Conservation (phyloP, 2,797 vertebrate species). For the Eremophila alpestris region DNA sequence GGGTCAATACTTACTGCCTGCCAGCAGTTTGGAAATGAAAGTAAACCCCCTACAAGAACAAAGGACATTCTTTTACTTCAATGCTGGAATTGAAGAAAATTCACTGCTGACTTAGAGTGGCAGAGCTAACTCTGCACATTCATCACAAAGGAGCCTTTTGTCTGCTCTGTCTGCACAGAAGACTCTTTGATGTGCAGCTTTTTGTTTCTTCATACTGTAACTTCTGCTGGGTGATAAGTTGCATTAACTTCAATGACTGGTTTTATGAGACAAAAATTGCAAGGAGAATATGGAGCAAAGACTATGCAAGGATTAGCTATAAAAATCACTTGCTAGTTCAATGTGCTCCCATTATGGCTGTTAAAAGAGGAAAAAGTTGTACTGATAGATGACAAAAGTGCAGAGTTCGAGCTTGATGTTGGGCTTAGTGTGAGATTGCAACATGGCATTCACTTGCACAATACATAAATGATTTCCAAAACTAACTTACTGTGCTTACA, state of each 20-base stretch:
- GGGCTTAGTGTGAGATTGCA: not conserved
- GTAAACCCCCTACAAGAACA: conserved; percentile 47
- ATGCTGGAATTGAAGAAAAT: conserved; percentile 30
- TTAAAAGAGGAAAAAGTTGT: not conserved
- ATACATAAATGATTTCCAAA: not conserved
- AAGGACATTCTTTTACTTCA: conserved; percentile 55
- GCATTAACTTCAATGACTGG: not conserved
- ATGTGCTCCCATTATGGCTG: not conserved
- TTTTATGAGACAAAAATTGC: not conserved
- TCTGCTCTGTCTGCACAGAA: conserved; percentile 12
- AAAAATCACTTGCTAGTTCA: not conserved
- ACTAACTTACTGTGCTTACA: not conserved
- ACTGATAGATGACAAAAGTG: not conserved
- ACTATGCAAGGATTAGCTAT: not conserved
- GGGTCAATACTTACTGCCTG: conserved; percentile 33
- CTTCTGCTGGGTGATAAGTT: conserved; percentile 33
- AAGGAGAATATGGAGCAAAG: not conserved
- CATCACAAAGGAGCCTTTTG: conserved; percentile 56
- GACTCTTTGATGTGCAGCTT: conserved; percentile 43
- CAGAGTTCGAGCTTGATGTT: not conserved
- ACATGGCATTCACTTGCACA: not conserved
- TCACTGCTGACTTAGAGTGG: conserved; percentile 19
- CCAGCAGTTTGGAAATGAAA: conserved; percentile 62
- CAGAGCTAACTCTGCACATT: conserved; percentile 36
- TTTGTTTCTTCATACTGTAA: conserved; percentile 44